These are phyloP conservation scores for Antheraea assamensis DNA, from an alignment of 2,888 invertebrate genomes.

Conservation along the genomic window DNA sequence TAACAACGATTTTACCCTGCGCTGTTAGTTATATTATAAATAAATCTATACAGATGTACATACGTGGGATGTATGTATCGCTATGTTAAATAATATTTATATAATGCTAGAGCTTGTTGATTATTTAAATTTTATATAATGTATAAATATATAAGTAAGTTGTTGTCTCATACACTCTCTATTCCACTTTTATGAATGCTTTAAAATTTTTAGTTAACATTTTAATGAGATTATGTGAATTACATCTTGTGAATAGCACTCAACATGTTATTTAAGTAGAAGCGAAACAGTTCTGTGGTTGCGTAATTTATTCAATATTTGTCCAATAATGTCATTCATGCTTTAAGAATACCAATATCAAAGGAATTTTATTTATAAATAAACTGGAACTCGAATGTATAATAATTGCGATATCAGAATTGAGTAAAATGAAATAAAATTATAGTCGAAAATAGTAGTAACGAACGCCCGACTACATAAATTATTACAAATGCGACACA, in stretches of 20 bases:
- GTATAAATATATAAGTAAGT: background rate
- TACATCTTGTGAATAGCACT: background rate
- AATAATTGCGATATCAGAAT: background rate
- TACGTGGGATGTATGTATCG: background rate
- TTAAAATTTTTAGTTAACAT: background rate
- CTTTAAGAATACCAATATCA: too few species aligned
- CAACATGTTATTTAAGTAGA: background rate
- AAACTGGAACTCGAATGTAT: too few species aligned
- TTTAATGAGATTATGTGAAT: background rate
- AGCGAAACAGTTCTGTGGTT: background rate
- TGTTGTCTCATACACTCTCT: background rate
- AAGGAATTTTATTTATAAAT: too few species aligned
- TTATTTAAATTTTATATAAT: background rate
- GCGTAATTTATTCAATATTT: too few species aligned
- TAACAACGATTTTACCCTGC: conserved; percentile 67
- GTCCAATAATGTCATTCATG: too few species aligned
- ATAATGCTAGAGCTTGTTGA: background rate
- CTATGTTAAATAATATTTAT: conserved; percentile 2
- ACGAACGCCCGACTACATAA: background rate
- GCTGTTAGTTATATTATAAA: conserved; percentile 51
- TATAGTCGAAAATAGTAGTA: background rate
- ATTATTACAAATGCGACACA: conserved; percentile 2
- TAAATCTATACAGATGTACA: conserved; percentile 29
- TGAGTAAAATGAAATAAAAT: background rate
- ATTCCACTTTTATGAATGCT: background rate